These are phyloP conservation scores for Rhadina sibilatrix DNA, from an alignment of 2,113 vertebrate genomes.

Conservation along the genomic window DNA sequence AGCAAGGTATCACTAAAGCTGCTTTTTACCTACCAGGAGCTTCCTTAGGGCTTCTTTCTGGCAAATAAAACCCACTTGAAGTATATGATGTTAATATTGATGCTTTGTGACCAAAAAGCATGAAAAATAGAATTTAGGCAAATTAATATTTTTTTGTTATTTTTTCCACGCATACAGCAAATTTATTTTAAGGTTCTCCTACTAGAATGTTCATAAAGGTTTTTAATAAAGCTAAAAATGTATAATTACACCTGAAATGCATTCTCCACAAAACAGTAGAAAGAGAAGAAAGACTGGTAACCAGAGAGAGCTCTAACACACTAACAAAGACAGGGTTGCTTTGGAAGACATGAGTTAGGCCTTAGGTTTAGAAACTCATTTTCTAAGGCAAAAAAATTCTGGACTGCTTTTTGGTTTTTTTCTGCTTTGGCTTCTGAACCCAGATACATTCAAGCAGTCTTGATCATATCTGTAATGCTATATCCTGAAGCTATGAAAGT, in stretches of 20 bases:
- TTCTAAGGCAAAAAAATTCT: background rate
- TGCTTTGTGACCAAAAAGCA: background rate
- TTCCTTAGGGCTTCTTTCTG: background rate
- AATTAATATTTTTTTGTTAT: background rate
- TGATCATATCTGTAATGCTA: background rate
- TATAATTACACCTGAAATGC: background rate
- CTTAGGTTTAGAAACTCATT: background rate
- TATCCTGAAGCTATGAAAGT: background rate
- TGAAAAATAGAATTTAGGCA: background rate
- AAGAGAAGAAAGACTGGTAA: background rate
- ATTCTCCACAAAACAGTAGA: background rate
- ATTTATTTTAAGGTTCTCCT: background rate
- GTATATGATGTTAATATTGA: background rate
- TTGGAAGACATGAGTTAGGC: background rate
- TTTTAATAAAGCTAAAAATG: background rate
- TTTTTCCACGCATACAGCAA: background rate
- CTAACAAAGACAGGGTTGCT: background rate
- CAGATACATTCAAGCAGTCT: fast-evolving
- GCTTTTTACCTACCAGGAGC: background rate
- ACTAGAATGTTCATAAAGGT: background rate
- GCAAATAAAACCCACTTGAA: background rate
- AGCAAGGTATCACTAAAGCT: background rate
- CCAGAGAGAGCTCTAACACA: background rate
- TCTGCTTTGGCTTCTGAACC: background rate
- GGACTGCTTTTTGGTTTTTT: too few relatives aligned